Evolutionary conservation across 2,888 invertebrate genomes (phyloP).

Genomic region (Stenotaenia linearis): DNA sequence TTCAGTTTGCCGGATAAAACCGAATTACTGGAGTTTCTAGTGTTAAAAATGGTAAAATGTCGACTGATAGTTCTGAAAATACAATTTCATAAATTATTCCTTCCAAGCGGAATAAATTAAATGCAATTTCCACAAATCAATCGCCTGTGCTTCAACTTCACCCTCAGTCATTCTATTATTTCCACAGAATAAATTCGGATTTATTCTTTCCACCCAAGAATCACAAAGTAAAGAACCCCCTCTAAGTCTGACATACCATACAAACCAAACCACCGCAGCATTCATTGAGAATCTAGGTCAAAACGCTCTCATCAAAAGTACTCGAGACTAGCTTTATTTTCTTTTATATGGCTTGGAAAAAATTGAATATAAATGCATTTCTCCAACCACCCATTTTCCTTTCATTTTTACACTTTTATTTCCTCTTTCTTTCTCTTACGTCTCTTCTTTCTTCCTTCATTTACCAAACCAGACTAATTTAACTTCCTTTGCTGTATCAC

Average conservation of each 20-base stretch:
- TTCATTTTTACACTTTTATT: background rate
- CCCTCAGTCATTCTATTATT: constrained; percentile 22
- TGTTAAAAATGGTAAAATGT: too few species aligned
- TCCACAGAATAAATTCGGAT: constrained; percentile 26
- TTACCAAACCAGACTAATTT: background rate
- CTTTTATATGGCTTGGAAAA: constrained; percentile 26
- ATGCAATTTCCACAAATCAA: background rate
- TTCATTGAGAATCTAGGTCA: constrained; percentile 24
- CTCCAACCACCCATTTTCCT: background rate
- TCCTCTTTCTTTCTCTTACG: background rate
- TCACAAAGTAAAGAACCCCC: background rate
- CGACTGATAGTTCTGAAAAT: background rate
- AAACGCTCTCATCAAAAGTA: constrained; percentile 15
- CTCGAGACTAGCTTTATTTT: constrained; percentile 21
- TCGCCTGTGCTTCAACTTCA: constrained; percentile 14
- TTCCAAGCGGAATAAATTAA: background rate
- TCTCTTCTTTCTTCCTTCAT: background rate
- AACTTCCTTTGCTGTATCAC: background rate
- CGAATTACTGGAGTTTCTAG: background rate
- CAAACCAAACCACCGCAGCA: constrained; percentile 3
- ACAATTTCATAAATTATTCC: background rate
- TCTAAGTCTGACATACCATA: background rate
- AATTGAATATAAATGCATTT: constrained; percentile 26
- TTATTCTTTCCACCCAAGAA: background rate
- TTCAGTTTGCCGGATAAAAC: background rate